Base-by-base conservation (phyloP, 2,797 vertebrate genomes). In the Enteromius fasciolatus region DNA sequence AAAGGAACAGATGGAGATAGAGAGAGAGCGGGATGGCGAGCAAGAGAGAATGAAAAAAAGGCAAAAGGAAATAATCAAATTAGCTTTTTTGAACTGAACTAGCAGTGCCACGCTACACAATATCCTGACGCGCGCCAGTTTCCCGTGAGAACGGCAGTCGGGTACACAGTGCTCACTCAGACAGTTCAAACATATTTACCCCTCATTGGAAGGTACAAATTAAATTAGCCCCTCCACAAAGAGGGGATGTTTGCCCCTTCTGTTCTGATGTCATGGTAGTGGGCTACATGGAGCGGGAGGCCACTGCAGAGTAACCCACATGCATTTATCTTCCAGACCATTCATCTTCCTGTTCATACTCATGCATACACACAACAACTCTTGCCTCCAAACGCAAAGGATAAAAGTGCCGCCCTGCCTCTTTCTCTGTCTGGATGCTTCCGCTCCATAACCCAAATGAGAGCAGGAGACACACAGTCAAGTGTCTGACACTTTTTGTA, bases 221-320 rank as follows among this genome's bases (percentile, higher is more conserved):
- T 98, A 96, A 98, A 99, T 99, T 97, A 98, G 95, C 92, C 94
- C 93, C 90, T 93, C 93, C 94, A 97, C 97, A 98, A 98, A 98
- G 95, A 95, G 94, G 95, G 96, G 96, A 98, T 98, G 97, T 96
- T 97, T 98, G 97, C 95, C 95, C 96, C 96, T 97, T 97, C 97
- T 99, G 96, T 96, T 98, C 95, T 97, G 97, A 99, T 98, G 97
- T 97, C 97, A 98, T 98, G 97, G 97, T 96, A 97, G 96, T 98
- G 94, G 96, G 95, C 95, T 94, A 92, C 94, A 95, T 86, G 75
- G 83, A 66, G 86, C 90, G 90, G 83, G 83, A 93, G 90, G 87
- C 83, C 88, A 52, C 72, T 87, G 89, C 85, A 84, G 59, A 94
- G 95, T 96, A 94, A 95, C 94, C 96, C 94, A 93, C 94, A 93